Conservation (phyloP, 2,888 invertebrate genomes). For the Polyommatus icarus region DNA sequence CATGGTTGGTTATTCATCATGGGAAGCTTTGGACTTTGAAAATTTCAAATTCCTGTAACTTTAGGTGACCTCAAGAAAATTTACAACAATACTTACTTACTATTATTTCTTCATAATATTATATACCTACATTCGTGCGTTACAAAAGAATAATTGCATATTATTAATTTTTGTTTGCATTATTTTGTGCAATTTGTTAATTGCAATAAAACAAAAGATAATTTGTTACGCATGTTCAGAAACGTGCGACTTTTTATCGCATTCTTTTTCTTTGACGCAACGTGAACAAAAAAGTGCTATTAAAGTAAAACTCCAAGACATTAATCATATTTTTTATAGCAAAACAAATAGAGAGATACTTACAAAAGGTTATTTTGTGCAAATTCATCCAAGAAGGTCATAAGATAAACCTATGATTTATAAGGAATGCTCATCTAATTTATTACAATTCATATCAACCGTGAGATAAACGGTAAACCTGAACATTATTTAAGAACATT, state of each 20-base stretch:
- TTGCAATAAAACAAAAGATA: conserved; percentile 6
- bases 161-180: background rate
- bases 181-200: background rate
- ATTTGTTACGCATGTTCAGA: background rate
- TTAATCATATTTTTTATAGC: background rate
- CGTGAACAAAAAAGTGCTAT: background rate
- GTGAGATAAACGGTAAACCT: too few relatives aligned
- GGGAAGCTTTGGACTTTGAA: background rate
- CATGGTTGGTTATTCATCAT: background rate
- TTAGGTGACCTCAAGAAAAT: background rate
- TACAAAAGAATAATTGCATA: background rate
- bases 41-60: background rate
- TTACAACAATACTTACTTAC: background rate
- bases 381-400: background rate
- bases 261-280: background rate
- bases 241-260: background rate
- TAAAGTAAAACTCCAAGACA: background rate
- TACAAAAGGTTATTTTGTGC: background rate
- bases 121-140: background rate
- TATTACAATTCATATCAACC: too few relatives aligned
- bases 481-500: too few relatives aligned
- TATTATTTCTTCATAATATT: background rate
- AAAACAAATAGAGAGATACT: background rate
- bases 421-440: too few relatives aligned
- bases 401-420: background rate